Percentiles rank a stretch among this genome's conserved stretches.
phyloP scores from a whole-genome alignment of 2,888 invertebrate genomes.

The Tipula lateralis region DNA sequence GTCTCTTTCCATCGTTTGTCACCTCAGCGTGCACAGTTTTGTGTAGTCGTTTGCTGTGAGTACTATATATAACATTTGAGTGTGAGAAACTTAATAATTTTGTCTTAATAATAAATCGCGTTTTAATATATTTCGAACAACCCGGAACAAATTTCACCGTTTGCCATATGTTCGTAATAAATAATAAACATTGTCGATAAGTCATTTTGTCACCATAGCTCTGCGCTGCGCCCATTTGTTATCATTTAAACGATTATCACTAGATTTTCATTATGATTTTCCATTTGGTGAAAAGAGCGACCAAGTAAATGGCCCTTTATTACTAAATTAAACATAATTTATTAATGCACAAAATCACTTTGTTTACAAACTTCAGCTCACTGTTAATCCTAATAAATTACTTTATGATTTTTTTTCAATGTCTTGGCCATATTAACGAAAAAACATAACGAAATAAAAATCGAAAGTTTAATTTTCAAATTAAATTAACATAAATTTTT shows the following conservation, averaged over 20 bases:
- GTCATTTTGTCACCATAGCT: background rate
- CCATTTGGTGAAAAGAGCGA: background rate
- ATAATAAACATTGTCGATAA: background rate
- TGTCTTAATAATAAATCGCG: background rate
- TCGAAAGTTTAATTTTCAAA: background rate
- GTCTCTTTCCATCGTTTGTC: background rate
- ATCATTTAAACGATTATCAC: background rate
- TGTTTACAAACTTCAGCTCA: background rate
- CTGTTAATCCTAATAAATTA: background rate
- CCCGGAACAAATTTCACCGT: background rate
- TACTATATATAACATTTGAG: background rate
- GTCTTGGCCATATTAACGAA: background rate
- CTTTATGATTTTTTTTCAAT: background rate
- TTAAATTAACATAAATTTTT: background rate
- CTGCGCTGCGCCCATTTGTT: background rate
- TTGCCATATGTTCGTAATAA: background rate
- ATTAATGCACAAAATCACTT: background rate
- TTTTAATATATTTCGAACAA: background rate
- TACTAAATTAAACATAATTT: background rate
- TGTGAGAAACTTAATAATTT: background rate
- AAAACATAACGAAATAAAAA: background rate
- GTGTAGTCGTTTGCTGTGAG: background rate
- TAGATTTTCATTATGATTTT: background rate
- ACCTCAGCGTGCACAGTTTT: background rate
- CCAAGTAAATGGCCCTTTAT: background rate